These are phyloP conservation scores for Cheilosia scutellata DNA, from an alignment of 2,888 invertebrate species.

Conservation along the genomic window DNA sequence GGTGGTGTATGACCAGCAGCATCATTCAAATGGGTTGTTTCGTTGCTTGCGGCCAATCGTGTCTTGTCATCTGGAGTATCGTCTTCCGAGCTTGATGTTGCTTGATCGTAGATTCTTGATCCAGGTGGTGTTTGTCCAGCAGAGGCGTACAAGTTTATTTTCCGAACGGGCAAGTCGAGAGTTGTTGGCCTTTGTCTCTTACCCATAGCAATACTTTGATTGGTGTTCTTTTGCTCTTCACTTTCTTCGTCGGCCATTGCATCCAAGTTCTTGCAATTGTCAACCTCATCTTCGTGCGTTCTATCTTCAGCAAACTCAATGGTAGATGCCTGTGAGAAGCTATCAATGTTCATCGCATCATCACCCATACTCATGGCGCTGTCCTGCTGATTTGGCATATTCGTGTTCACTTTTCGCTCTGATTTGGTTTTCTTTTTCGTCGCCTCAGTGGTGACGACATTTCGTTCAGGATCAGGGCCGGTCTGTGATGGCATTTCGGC, in stretches of 20 bases:
- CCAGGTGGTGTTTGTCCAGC: conserved; percentile 82
- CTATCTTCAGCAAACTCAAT: conserved; percentile 83
- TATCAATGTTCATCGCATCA: conserved; percentile 82
- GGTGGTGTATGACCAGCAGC: conserved; percentile 62
- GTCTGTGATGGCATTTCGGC: conserved; percentile 77
- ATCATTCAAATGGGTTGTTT: conserved; percentile 35
- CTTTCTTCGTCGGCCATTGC: conserved; percentile 33
- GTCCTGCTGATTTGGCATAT: conserved; percentile 14
- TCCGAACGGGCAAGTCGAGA: conserved; percentile 80
- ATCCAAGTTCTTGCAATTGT: conserved; percentile 18
- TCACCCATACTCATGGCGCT: conserved; percentile 31
- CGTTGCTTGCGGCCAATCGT: background rate
- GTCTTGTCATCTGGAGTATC: conserved; percentile 49
- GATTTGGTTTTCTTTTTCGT: conserved; percentile 8
- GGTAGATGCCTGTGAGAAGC: conserved; percentile 84
- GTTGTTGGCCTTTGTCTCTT: conserved; percentile 82
- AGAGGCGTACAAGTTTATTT: conserved; percentile 78
- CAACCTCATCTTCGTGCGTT: conserved; percentile 69
- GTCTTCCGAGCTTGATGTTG: conserved; percentile 78
- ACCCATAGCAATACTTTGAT: conserved; percentile 54
- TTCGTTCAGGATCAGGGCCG: conserved; percentile 14
- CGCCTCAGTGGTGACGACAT: background rate
- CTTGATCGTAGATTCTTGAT: conserved; percentile 51
- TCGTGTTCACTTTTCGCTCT: background rate
- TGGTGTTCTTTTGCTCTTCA: conserved; percentile 51